Base-by-base conservation (phyloP, 1,140 invertebrate genomes). In the Cotesia glomerata region DNA sequence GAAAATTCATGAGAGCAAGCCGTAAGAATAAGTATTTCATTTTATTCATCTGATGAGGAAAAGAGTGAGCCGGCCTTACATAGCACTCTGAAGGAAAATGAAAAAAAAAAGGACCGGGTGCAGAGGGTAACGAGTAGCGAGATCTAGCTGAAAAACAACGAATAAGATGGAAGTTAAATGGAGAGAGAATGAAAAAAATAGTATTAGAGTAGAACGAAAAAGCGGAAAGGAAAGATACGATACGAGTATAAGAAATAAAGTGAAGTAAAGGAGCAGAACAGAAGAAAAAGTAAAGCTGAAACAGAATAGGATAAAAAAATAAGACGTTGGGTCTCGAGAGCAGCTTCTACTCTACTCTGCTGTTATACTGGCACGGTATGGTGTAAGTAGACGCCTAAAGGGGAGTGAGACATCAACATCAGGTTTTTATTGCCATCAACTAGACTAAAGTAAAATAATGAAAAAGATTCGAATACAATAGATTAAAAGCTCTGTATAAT, bases 381-480 rank as follows among this genome's bases (percentile, higher is more conserved):
- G 7, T 45, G 39, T 67, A 54, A 16, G 39, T 49, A 58, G 45
- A 26, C 62, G 70, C 1, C 35, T 58, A 72, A 52, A 52, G 39
- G 36, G 16, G 58, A 67, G 65, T 71, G 62, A 74, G 63, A 70
- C 18, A 51, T 34, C 36, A 51, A 66, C 45, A 51, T 32, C 11
- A 49, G 74, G 9, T 62, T 75, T 77, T 77, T 76, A 79, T 18
- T 59, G 49, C 64, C 52, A n/a, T 65, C 73, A 73, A 32, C 58
- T 69, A 58, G 61, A 58, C 71, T 74, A 72, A 78, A 77, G 80
- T 81, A 75, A 80, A 79, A 80, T 79, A 79, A 79, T 77, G 65
- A 80, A 74, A 45, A 39, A 58, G 56, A 68, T 71, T 39, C 49
- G 68, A 70, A 68, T 71, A 56, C 14, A 51, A 26, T 68, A 54